Percentiles rank a stretch among this genome's conserved stretches.
Conservation (phyloP, 1,140 invertebrate species). For the Caenorhabditis latens region DNA sequence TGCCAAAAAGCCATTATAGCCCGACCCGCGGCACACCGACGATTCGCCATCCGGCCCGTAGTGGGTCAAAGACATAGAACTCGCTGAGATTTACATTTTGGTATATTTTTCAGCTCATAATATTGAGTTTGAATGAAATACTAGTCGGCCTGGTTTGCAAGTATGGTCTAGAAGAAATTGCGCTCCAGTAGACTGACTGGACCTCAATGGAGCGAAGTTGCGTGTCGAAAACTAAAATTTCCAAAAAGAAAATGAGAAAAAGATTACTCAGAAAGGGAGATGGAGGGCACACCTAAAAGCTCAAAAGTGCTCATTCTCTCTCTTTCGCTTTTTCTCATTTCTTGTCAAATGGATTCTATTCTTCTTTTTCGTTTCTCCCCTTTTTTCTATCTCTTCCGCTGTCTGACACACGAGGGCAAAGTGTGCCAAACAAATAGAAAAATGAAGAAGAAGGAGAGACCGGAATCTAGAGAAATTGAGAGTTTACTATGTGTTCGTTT, state of each 20-base stretch:
- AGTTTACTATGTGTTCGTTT: conserved; percentile 25
- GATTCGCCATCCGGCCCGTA: no score
- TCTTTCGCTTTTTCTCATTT: not conserved
- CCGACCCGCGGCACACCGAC: no score
- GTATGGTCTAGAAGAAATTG: not conserved
- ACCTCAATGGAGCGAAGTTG: no score
- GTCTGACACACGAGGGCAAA: not conserved
- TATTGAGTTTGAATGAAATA: no score
- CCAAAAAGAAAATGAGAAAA: no score
- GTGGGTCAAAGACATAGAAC: no score
- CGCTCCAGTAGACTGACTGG: no score
- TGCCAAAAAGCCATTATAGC: no score
- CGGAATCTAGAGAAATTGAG: not conserved
- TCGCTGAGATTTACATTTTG: no score
- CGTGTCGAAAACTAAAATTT: no score
- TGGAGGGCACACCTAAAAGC: not conserved
- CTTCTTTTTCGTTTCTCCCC: not conserved
- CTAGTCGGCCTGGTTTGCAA: no score
- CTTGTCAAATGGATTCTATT: conserved; percentile 45
- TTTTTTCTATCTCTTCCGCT: not conserved
- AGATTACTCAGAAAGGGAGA: not conserved
- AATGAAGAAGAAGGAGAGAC: not conserved
- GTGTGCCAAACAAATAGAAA: conserved; percentile 31
- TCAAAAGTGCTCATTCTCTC: conserved; percentile 5
- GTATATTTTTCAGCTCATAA: no score